Evolutionary conservation across 1,140 invertebrate species (phyloP).

Genomic region (Uloborus diversus): DNA sequence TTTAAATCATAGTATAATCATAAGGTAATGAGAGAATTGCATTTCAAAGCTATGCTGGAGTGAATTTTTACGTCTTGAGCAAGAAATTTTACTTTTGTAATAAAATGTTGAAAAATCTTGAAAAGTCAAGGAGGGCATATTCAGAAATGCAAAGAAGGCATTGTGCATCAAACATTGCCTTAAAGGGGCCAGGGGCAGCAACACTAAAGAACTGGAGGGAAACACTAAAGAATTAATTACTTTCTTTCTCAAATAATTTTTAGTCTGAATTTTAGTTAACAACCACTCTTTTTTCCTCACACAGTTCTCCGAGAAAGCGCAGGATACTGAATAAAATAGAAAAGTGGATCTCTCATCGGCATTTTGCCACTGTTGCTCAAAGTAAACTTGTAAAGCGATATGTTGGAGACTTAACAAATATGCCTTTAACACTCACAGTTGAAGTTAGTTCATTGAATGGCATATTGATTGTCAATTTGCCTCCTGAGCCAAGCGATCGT

Average conservation of each 20-base stretch:
- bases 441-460: slow-evolving; percentile 85
- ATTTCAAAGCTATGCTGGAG: too few species aligned
- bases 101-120: too few species aligned
- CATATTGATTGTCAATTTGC: slow-evolving; percentile 84
- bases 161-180: too few species aligned
- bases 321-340: slow-evolving; percentile 25
- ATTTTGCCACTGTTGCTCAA: slow-evolving; percentile 78
- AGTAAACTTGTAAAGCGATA: slow-evolving; percentile 69
- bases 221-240: background rate
- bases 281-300: too few species aligned
- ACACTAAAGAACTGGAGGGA: too few species aligned
- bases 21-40: too few species aligned
- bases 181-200: too few species aligned
- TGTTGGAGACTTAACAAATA: slow-evolving; percentile 80
- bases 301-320: background rate
- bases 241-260: background rate
- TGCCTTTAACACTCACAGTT: slow-evolving; percentile 86
- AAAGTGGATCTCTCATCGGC: slow-evolving; percentile 30
- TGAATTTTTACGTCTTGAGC: too few species aligned
- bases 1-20: too few species aligned
- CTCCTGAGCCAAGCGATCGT: slow-evolving; percentile 90
- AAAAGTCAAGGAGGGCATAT: too few species aligned
- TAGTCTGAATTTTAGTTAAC: background rate
- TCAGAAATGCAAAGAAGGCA: too few species aligned
- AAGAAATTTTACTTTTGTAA: too few species aligned